A percentile compares a stretch with the other conserved stretches of the same genome.
Evolutionary conservation across 2,113 vertebrate genomes (phyloP).

Genomic region (Plecturocebus donacophilus): DNA sequence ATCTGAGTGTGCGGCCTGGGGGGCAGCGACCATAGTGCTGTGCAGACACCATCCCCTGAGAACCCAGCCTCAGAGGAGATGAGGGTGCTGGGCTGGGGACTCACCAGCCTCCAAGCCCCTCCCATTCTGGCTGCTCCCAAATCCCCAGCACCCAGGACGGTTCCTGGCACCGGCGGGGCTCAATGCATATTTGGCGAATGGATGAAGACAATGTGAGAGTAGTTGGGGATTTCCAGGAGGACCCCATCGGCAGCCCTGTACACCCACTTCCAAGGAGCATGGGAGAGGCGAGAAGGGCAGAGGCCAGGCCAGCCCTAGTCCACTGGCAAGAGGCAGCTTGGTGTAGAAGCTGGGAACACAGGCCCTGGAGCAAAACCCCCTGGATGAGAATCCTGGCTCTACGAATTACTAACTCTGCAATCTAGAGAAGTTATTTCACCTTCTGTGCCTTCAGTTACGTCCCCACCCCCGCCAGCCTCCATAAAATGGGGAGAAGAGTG

Average conservation of each 20-base stretch:
- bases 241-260: not conserved
- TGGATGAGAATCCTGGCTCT: rapidly evolving
- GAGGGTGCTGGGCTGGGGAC: too few relatives aligned
- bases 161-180: not conserved
- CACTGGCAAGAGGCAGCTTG: not conserved
- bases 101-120: not conserved
- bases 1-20: rapidly evolving
- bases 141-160: not conserved
- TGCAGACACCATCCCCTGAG: rapidly evolving
- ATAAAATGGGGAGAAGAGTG: not conserved
- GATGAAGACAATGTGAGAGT: too few relatives aligned
- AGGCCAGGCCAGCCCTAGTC: not conserved
- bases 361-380: too few relatives aligned
- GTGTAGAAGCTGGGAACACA: rapidly evolving
- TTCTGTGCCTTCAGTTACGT: not conserved
- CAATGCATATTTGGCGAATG: too few relatives aligned
- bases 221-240: not conserved
- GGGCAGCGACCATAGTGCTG: not conserved
- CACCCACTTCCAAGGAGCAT: too few relatives aligned
- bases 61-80: not conserved
- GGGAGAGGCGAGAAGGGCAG: not conserved
- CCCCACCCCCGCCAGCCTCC: too few relatives aligned
- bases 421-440: not conserved
- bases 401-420: too few relatives aligned
- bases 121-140: not conserved